These are phyloP conservation scores for Timandra comae DNA, from an alignment of 2,888 invertebrate species.

Conservation along the genomic window DNA sequence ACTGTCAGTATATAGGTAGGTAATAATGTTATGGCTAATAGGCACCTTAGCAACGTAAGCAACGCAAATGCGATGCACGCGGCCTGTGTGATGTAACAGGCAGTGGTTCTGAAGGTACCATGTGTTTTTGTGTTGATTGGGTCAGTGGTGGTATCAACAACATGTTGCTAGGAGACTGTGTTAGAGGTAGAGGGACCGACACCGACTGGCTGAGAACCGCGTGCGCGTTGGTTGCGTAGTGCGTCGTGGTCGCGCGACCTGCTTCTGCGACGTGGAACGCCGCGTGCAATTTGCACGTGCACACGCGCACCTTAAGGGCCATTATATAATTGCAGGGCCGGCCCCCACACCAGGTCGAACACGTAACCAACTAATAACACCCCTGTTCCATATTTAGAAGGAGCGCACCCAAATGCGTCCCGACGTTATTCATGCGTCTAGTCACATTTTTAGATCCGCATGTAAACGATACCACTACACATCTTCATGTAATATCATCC, in stretches of 20 bases:
- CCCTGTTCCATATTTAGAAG: conserved; percentile 72
- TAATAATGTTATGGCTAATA: conserved; percentile 43
- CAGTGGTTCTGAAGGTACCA: conserved; percentile 39
- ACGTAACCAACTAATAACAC: conserved; percentile 46
- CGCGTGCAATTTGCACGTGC: conserved; percentile 68
- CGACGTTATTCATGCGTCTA: conserved; percentile 56
- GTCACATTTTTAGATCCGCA: conserved; percentile 71
- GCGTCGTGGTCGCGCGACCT: conserved; percentile 38
- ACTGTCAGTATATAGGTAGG: conserved; percentile 21
- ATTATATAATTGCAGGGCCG: conserved; percentile 63
- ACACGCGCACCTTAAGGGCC: conserved; percentile 46
- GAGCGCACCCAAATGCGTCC: conserved; percentile 62
- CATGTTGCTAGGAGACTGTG: conserved; percentile 74
- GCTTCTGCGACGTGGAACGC: conserved; percentile 61
- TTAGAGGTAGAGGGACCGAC: conserved; percentile 31
- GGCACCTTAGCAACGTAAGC: conserved; percentile 51
- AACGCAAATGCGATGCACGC: conserved; percentile 41
- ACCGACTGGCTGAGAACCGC: conserved; percentile 29
- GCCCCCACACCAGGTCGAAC: conserved; percentile 37
- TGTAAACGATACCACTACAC: conserved; percentile 64
- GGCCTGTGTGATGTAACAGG: conserved; percentile 61
- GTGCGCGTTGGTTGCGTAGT: conserved; percentile 40
- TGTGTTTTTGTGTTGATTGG: conserved; percentile 71
- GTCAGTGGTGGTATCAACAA: conserved; percentile 71
- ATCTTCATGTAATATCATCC: conserved; percentile 28